Conservation (phyloP, 2,797 vertebrate genomes). For the Pitangus sulphuratus region DNA sequence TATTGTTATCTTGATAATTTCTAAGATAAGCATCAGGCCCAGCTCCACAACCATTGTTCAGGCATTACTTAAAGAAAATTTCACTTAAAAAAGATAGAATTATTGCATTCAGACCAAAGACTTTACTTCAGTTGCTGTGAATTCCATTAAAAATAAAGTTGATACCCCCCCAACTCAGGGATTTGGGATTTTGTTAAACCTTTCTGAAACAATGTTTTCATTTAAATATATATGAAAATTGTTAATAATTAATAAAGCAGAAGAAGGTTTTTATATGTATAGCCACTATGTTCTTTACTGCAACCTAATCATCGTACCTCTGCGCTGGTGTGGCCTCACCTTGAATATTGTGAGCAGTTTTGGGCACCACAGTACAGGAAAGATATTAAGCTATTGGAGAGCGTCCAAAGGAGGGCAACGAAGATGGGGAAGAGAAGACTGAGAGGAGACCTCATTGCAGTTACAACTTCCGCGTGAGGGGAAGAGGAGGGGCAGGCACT, state of each 20-base stretch:
- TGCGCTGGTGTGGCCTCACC: not conserved
- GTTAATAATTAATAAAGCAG: not conserved
- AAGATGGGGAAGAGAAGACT: not conserved
- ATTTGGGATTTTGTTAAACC: not conserved
- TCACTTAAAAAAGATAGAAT: not conserved
- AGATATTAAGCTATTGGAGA: not conserved
- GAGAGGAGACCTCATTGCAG: not conserved
- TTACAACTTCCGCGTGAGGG: not conserved
- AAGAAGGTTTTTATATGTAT: not conserved
- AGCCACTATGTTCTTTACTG: not conserved
- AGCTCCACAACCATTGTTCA: not conserved
- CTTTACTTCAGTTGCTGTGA: not conserved
- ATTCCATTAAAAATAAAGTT: not conserved
- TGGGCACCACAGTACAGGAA: not conserved
- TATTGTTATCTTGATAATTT: not conserved
- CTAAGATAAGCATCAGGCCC: not conserved
- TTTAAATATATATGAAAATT: not conserved
- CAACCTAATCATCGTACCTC: fast-evolving
- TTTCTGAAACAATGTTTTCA: not conserved
- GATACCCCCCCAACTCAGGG: not conserved
- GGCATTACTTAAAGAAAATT: not conserved
- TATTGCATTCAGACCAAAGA: not conserved
- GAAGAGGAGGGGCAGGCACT: not conserved
- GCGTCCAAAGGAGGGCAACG: not conserved
- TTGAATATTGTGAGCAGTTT: not conserved